These are phyloP conservation scores for Alces alces DNA, from an alignment of 2,113 vertebrate species.

Conservation along the genomic window DNA sequence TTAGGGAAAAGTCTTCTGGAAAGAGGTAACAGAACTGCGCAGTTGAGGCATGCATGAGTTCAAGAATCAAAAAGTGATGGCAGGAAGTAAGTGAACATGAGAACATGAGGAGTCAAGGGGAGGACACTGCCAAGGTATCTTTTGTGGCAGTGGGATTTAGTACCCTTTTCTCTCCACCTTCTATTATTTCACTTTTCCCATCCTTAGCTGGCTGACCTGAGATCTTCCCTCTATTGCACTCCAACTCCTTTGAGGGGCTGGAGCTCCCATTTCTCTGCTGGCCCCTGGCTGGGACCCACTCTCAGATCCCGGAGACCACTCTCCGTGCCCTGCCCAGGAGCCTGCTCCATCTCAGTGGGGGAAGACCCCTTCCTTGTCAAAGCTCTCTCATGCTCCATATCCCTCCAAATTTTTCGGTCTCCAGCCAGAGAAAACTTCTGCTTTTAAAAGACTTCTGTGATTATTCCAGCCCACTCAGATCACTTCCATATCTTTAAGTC, in stretches of 20 bases:
- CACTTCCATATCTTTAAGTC: not conserved
- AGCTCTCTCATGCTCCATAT: not conserved
- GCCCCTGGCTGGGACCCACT: too few relatives aligned
- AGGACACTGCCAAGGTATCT: too few relatives aligned
- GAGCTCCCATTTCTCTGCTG: not conserved
- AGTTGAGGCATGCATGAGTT: too few relatives aligned
- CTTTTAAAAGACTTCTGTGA: not conserved
- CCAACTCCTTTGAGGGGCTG: not conserved
- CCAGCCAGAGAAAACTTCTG: not conserved
- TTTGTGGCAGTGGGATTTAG: not conserved
- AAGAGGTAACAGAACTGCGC: rapidly evolving
- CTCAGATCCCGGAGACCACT: not conserved
- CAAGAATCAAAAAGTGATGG: not conserved
- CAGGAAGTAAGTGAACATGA: not conserved
- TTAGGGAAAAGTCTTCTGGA: not conserved
- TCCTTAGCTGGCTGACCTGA: not conserved
- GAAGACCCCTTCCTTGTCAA: not conserved
- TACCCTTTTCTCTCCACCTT: not conserved
- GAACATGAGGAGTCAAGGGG: rapidly evolving
- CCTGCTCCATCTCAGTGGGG: rapidly evolving
- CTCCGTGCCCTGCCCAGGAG: rapidly evolving
- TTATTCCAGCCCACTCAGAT: not conserved
- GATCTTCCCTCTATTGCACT: too few relatives aligned
- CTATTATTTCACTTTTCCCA: not conserved
- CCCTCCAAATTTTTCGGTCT: not conserved